phyloP scores from a whole-genome alignment of 30 jellyfish, hydroid and myxozoan genomes.

The Rhopilema esculentum region DNA sequence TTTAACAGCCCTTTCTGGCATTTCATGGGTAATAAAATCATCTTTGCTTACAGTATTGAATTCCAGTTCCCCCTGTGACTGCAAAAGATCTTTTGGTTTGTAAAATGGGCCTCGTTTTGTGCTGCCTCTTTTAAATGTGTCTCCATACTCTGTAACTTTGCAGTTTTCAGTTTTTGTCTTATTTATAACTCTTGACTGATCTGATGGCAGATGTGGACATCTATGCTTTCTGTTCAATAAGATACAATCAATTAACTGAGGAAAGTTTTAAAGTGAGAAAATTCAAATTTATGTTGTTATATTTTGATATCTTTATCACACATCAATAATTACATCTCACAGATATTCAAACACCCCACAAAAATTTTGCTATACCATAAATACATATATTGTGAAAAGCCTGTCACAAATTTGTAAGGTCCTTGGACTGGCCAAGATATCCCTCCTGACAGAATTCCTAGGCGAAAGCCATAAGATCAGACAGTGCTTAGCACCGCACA shows the following conservation, averaged over 20 bases:
- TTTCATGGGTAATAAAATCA: constrained; percentile 35
- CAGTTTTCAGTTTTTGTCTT: constrained; percentile 61
- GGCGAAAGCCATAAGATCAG: too few species aligned
- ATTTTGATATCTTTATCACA: too few species aligned
- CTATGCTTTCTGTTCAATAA: constrained; percentile 61
- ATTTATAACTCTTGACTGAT: constrained; percentile 61
- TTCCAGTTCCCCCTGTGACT: constrained; percentile 46
- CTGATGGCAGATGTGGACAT: constrained; percentile 74
- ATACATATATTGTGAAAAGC: too few species aligned
- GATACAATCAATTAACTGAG: neutral
- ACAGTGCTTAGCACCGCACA: too few species aligned
- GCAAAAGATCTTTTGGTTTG: constrained; percentile 60
- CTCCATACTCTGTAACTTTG: constrained; percentile 75
- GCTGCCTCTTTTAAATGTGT: constrained; percentile 22
- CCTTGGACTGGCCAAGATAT: too few species aligned
- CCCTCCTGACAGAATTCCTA: too few species aligned
- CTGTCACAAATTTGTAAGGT: too few species aligned
- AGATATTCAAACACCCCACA: neutral
- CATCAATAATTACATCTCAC: too few species aligned
- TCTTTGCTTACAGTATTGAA: constrained; percentile 33
- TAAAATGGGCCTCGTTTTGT: constrained; percentile 73
- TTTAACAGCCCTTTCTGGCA: constrained; percentile 28
- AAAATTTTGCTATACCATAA: too few species aligned
- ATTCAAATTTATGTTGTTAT: too few species aligned
- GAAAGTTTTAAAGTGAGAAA: neutral